A percentile compares a stretch with the other conserved stretches of the same genome.
These are phyloP conservation scores for Eucera pruinosa DNA, from an alignment of 2,888 invertebrate genomes.

Conservation along the genomic window DNA sequence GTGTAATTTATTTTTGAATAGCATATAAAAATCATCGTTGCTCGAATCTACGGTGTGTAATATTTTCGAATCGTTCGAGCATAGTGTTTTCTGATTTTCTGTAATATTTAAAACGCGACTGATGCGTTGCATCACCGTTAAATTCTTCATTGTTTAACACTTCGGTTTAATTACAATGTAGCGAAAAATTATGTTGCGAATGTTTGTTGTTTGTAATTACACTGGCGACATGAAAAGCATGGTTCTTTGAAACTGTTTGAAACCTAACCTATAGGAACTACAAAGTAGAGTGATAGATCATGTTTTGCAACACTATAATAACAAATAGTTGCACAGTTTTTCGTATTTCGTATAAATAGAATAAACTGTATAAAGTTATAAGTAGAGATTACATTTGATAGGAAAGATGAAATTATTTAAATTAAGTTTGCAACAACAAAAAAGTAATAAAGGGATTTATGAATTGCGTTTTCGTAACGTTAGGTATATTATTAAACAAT, in stretches of 20 bases:
- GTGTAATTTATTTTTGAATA: slow-evolving; percentile 63
- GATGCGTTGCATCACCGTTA: slow-evolving; percentile 70
- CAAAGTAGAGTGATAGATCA: not conserved
- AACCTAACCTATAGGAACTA: slow-evolving; percentile 27
- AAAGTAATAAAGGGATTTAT: not conserved
- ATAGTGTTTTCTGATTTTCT: no score
- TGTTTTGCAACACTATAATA: slow-evolving; percentile 1
- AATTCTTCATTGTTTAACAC: slow-evolving; percentile 75
- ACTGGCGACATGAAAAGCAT: no score
- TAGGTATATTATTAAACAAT: not conserved
- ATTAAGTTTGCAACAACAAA: not conserved
- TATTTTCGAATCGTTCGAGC: slow-evolving; percentile 33
- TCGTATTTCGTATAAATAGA: not conserved
- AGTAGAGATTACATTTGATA: not conserved
- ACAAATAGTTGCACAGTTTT: not conserved
- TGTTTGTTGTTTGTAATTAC: no score
- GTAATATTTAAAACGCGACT: slow-evolving; percentile 57
- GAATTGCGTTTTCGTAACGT: slow-evolving; percentile 6
- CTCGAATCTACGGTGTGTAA: slow-evolving; percentile 72
- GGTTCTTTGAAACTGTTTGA: not conserved
- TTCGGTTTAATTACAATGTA: no score
- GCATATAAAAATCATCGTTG: slow-evolving; percentile 75
- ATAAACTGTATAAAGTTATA: not conserved
- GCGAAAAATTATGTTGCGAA: no score
- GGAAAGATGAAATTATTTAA: not conserved